Base-by-base conservation (phyloP, 2,113 vertebrate genomes). In the Forbesichthys papilliferus region DNA sequence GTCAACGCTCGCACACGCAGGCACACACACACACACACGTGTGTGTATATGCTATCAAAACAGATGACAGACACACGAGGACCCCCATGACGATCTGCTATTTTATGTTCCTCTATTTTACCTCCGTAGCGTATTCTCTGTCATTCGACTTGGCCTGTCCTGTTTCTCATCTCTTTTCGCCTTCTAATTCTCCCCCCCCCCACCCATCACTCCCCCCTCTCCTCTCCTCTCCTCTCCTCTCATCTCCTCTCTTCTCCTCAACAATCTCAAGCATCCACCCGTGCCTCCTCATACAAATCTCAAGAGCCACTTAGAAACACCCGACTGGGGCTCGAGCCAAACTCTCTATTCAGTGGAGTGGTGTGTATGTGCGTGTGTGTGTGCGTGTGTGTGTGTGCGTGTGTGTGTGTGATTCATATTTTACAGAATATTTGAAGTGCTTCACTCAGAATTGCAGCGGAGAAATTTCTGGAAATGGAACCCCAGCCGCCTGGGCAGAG, bases 181-280 rank as follows among this genome's bases (percentile, higher is more conserved):
- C 58, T 64, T 82, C 75, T 76, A 78, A 79, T 84, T 78, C 73
- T 64, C 16, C 82, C 75, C 81, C 79, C 69, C 70, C 61, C 12
- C 73, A 58, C 48, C 12, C 73, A 58, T 47, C 12, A 3, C 3
- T 34, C 10, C 11, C 10, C 11, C 57, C 36, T 12, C 36, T 27
- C 42, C 11, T 48, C 71, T 57, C n/a, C 33, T 0, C 64, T 48
- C 55, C 48, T 27, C 48, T 61, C 71, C 46, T 46, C 73, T 69
- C 73, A 62, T 79, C 71, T 68, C 60, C 77, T 75, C 72, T 76
- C 66, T 11, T 67, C 76, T 88, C 75, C 1, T 84, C 73, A 74
- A 60, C 64, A 14, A 72, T 86, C 88, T 86, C 90, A 88, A 90
- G 86, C 84, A 82, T 86, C 78, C 82, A 68, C 69, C 75, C 8